Evolutionary conservation across 2,797 vertebrate species (phyloP), one percentile per base, ranked within the genome.

Genomic region (Danio choprae): DNA sequence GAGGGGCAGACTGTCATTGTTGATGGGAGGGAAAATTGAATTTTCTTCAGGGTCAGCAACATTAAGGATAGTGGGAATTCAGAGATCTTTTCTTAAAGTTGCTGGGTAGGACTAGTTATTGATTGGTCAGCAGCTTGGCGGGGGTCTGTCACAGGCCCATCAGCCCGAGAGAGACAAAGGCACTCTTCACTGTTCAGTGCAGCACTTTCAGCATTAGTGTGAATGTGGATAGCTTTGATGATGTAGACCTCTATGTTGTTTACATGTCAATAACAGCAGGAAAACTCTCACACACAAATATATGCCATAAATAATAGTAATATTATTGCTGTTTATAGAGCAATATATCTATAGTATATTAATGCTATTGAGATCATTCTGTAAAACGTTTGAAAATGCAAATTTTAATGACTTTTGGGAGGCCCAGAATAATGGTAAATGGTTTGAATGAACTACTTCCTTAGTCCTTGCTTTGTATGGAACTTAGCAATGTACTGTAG

Each of bases 11-110:
- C 89, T 88, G 89, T 88, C 48, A 77, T 70, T 29, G 51, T 88
- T 89, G 89, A 88, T 89, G 85, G 79, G 73, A 86, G 84, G 90
- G 93, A 92, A 93, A 94, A 93, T 93, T 89, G 90, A 89, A 90
- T 92, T 93, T 93, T 90, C 89, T 93, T 93, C 92, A 91, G 91
- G 92, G 90, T 94, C 92, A 93, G 89, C 77, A 88, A 92, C 92
- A 93, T 90, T 92, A 93, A 92, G 92, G 91, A 91, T 84, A 8
- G 80, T 74, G 88, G 86, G 88, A 67, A 91, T 89, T 88, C 89
- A 89, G 88, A 89, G 90, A 89, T 91, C 85, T 87, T 7, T 48
- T 22, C 84, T 44, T 81, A 87, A 72, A 64, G 67, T 73, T 85
- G 50, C 83, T 81, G 86, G 88, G 86, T 87, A 89, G 87, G 83